These are phyloP conservation scores for Eulemur coronatus DNA, from an alignment of 2,797 vertebrate species.

Conservation along the genomic window DNA sequence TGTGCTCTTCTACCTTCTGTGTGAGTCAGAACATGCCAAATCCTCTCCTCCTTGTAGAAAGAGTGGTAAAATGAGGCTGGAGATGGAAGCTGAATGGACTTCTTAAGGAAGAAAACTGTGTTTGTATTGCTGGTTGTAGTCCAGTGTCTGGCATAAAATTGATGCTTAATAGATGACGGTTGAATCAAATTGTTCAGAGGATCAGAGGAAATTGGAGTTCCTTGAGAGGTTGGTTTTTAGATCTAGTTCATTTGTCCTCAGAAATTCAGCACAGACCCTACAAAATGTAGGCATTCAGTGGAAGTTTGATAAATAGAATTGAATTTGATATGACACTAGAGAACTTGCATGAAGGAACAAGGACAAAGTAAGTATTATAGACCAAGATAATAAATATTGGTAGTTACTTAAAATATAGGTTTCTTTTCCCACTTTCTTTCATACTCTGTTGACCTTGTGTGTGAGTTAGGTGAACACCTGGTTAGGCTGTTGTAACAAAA, in stretches of 20 bases:
- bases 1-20: constrained; percentile 67
- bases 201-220: not conserved
- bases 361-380: not conserved
- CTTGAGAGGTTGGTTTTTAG: not conserved
- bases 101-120: not conserved
- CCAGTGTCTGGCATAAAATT: not conserved
- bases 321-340: not conserved
- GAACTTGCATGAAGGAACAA: not conserved
- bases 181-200: not conserved
- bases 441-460: not conserved
- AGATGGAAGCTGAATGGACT: not conserved
- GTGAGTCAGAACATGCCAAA: constrained; percentile 6
- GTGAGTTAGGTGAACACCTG: not conserved
- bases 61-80: not conserved
- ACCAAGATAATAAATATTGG: not conserved
- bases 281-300: not conserved
- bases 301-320: not conserved
- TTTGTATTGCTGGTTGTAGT: not conserved
- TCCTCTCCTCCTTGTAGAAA: not conserved
- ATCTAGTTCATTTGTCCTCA: not conserved
- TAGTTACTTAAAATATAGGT: not conserved
- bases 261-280: not conserved
- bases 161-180: not conserved
- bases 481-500: not conserved
- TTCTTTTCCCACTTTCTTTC: not conserved